Conservation (phyloP, 1,140 invertebrate species). For the Sesamia nonagrioides region DNA sequence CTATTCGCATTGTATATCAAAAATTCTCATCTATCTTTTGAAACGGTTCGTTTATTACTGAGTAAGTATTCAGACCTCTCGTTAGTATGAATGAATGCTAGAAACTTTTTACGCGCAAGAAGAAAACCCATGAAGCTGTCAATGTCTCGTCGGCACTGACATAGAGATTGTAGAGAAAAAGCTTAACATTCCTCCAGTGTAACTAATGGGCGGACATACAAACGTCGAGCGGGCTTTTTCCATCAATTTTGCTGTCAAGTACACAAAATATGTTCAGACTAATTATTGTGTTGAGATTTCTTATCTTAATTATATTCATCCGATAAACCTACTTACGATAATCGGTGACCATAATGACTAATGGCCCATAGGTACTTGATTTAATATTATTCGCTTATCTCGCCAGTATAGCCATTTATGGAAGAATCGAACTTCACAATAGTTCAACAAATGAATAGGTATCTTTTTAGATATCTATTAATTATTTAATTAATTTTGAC, state of each 20-base stretch:
- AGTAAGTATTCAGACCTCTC: not conserved
- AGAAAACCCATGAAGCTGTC: conserved; percentile 31
- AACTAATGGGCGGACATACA: conserved; percentile 45
- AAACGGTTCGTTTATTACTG: not conserved
- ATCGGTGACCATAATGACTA: conserved; percentile 13
- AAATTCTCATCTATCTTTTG: too few species aligned
- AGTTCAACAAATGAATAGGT: too few species aligned
- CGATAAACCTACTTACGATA: conserved; percentile 36
- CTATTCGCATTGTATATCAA: too few species aligned
- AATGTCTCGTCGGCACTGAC: conserved; percentile 4
- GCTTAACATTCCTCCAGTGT: conserved; percentile 9
- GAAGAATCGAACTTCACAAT: not conserved
- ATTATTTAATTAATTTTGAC: too few species aligned
- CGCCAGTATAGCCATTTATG: not conserved
- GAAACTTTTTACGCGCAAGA: not conserved
- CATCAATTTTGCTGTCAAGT: conserved; percentile 43
- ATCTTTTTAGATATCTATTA: too few species aligned
- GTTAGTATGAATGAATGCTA: not conserved
- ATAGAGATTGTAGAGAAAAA: conserved; percentile 40
- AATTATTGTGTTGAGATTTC: conserved; percentile 40
- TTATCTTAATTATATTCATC: conserved; percentile 33
- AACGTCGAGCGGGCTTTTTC: conserved; percentile 33
- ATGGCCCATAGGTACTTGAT: conserved; percentile 1
- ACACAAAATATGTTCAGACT: conserved; percentile 32
- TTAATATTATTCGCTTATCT: conserved; percentile 13